Base-by-base conservation (phyloP, 2,797 vertebrate genomes). In the Tinamus major region DNA sequence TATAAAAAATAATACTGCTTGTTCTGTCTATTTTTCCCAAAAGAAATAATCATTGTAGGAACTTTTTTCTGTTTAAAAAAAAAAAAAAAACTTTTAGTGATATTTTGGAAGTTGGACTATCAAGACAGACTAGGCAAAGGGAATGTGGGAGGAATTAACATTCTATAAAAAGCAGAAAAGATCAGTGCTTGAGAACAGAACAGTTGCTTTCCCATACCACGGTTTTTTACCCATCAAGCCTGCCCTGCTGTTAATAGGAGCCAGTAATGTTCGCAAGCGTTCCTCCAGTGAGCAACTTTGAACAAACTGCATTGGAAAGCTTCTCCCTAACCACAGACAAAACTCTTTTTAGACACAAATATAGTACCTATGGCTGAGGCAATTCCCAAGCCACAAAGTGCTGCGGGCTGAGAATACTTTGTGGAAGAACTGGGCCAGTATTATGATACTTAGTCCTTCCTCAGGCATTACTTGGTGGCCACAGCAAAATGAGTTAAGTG, bases 221-320 rank as follows among this genome's bases (percentile, higher is more conserved):
- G 6, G 21, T 46, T 63, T 55, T 84, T 68, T 63, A 76, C 12
- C 61, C 39, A 55, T 19, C 21, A 48, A 53, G 9, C 9, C 17
- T 31, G 5, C 10, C 64, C 4, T 85, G 10, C 49, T 78, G 21
- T 69, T 69, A 61, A 31, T n/a, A 69, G 6, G 35, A 31, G 56
- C 31, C 68, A 85, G 23, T 46, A 70, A 62, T 64, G 49, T 59
- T 64, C 82, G 39, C 27, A 89, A 89, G 55, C 16, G 27, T 78
- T 64, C 17, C 19, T 49, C 6, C 33, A 23, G 68, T 42, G 3
- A 68, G 10, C 26, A 48, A 12, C 23, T 81, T 72, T 81, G 33
- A 78, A 72, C 49, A 68, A 81, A 33, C 7, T 0, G 0, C 2
- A 0, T 24, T 12, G 8, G 21, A 49, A 81, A 69, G 17, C 42